Base-by-base conservation (phyloP, 2,888 invertebrate species). In the Oxytorus armatus region DNA sequence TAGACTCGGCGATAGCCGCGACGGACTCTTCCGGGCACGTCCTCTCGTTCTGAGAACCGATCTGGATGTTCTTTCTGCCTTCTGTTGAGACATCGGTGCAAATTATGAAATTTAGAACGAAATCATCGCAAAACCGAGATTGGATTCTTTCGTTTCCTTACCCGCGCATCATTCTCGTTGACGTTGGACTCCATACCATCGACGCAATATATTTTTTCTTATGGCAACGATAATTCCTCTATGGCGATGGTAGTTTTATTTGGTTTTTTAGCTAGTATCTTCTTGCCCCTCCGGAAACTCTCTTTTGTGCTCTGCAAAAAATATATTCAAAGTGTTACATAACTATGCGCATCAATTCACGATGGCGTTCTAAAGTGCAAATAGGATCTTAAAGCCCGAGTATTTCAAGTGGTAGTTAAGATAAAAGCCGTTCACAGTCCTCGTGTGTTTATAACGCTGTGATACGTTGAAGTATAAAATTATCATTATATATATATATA, bases 191-290 rank as follows among this genome's bases (percentile, higher is more conserved):
- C 88, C 4, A 77, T 84, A 14, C 90, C 92, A 21, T 87, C 85
- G 68, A 85, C 85, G 70, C 89, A 90, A 70, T 86, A 76, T 51
- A 92, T 85, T 29, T 73, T 84, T 86, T 11, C 89, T 88, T 5
- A 33, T 5, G 10, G 29, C 85, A 8, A 63, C 86, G 66, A 91
- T 79, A 74, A 82, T 89, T 5, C 85, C 90, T 74, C 83, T 86
- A 29, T 82, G 81, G 76, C 86, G 90, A 16, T 89, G 86, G 0
- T 25, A 1, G n/a, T 16, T 29, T 79, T 79, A 18, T 81, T 84
- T 10, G 90, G 89, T 80, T 86, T 81, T 72, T 85, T 89, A 1
- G 89, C 91, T 70, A 90, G 81, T 2, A n/a, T n/a, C n/a, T n/a
- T n/a, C 14, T 16, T 47, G 14, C 14, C 47, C 14, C 16, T 5